Evolutionary conservation across 1,140 invertebrate species (phyloP).

Genomic region (Pollicipes pollicipes): DNA sequence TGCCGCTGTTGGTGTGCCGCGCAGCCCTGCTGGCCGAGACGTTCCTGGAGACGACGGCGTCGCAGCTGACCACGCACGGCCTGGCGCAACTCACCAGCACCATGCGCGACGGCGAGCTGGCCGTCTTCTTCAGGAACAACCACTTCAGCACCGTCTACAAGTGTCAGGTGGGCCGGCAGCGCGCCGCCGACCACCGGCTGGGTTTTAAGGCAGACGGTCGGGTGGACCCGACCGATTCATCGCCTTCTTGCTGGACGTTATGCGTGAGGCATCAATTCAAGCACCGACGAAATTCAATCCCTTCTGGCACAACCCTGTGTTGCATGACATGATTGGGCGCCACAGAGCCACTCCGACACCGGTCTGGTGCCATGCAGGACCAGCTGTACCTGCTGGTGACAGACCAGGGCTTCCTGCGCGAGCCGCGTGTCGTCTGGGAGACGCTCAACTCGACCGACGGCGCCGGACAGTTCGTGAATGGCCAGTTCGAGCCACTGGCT

Average conservation of each 20-base stretch:
- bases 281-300: too few relatives aligned
- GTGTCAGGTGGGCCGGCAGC: conserved; percentile 28
- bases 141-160: conserved; percentile 40
- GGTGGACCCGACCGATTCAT: too few relatives aligned
- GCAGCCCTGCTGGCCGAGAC: conserved; percentile 33
- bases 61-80: conserved; percentile 40
- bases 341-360: too few relatives aligned
- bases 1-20: conserved; percentile 11
- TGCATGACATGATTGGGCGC: too few relatives aligned
- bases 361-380: too few relatives aligned
- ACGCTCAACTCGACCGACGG: conserved; percentile 40
- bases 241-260: too few relatives aligned
- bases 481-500: conserved; percentile 27
- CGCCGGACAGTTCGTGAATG: conserved; percentile 37
- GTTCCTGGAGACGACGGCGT: conserved; percentile 35
- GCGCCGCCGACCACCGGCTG: too few relatives aligned
- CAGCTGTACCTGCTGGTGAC: conserved; percentile 40
- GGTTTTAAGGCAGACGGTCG: not conserved
- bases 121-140: conserved; percentile 42
- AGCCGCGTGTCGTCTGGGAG: conserved; percentile 39
- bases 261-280: too few relatives aligned
- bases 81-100: conserved; percentile 32
- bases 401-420: conserved; percentile 40
- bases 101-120: conserved; percentile 34
- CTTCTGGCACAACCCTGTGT: too few relatives aligned